Base-by-base conservation (phyloP, 2,888 invertebrate species). In the Stenichneumon culpator region DNA sequence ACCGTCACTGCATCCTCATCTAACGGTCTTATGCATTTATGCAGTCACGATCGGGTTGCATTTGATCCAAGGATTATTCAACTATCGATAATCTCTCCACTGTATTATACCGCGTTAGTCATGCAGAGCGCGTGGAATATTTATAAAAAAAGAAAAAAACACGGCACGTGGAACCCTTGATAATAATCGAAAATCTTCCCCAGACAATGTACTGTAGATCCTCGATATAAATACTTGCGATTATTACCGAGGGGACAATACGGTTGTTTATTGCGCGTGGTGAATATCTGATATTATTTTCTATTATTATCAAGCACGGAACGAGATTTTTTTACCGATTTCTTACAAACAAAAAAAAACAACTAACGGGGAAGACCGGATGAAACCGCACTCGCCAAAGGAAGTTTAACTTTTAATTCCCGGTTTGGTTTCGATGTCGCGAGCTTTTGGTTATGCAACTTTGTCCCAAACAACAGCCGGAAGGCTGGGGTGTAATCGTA, bases 361-460 rank as follows among this genome's bases (percentile, higher is more conserved):
- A 16, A n/a, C 16, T 7, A n/a, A n/a, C n/a, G n/a, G 16, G 44
- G 16, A 3, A 22, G 57, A 54, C 22, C 11, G 4, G 3, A 63
- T 6, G 2, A 63, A 63, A 32, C 0, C 1, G n/a, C 7, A 16
- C 32, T 63, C 16, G 28, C n/a, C 2, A 32, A 28, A 32, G 28
- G 63, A 63, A 63, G 32, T 57, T 22, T 22, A 11, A 9, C 5
- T 39, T 68, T 16, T 25, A 60, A 22, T 63, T 75, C 36, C 25
- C 69, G 81, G 63, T 63, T 69, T n/a, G 14, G 25, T 81, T 25
- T 19, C n/a, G 52, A 69, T 47, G 81, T 63, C 57, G 60, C 39
- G 39, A 28, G 19, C 16, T 25, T 57, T 54, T 63, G 36, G 63
- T 60, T 39, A 28, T 28, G 50, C 39, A 63, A 75, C 75, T 75